phyloP scores from a whole-genome alignment of 2,888 invertebrate genomes.

The Drosophila kuntzei region DNA sequence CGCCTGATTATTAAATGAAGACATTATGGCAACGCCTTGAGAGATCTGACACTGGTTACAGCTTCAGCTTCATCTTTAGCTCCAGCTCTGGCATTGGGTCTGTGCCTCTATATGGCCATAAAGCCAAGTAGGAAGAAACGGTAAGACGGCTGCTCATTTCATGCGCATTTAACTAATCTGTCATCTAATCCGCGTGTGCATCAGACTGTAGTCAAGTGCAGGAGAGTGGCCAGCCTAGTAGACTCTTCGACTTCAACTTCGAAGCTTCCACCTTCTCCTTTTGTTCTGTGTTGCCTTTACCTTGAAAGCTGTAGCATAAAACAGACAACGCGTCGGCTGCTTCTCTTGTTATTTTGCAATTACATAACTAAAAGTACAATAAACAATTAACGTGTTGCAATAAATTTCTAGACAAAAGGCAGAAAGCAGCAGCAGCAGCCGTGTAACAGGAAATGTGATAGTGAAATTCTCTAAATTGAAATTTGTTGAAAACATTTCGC shows the following conservation, averaged over 20 bases:
- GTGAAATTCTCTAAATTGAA: slow-evolving; percentile 59
- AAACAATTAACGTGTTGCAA: slow-evolving; percentile 71
- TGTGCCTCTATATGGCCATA: slow-evolving; percentile 43
- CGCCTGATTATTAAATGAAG: slow-evolving; percentile 76
- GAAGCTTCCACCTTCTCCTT: slow-evolving; percentile 21
- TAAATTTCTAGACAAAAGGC: slow-evolving; percentile 44
- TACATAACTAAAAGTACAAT: slow-evolving; percentile 60
- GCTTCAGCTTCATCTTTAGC: background rate
- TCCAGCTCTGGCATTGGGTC: background rate
- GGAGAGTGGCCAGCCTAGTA: slow-evolving; percentile 37
- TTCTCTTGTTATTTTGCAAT: slow-evolving; percentile 25
- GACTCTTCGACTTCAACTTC: slow-evolving; percentile 1
- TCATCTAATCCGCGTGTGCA: slow-evolving; percentile 76
- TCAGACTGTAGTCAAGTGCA: slow-evolving; percentile 53
- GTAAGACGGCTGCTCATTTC: slow-evolving; percentile 68
- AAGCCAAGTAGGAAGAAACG: slow-evolving; percentile 59
- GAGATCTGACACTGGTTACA: slow-evolving; percentile 3
- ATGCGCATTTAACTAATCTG: slow-evolving; percentile 81
- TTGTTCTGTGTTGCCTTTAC: slow-evolving; percentile 26
- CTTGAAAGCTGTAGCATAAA: slow-evolving; percentile 41
- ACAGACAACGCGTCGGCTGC: background rate
- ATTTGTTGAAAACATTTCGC: slow-evolving; percentile 56
- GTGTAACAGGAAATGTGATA: slow-evolving; percentile 61
- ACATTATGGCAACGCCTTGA: slow-evolving; percentile 72
- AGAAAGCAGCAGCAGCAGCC: slow-evolving; percentile 5